Conservation (phyloP, 2,888 invertebrate genomes). For the Poecilus cupreus region DNA sequence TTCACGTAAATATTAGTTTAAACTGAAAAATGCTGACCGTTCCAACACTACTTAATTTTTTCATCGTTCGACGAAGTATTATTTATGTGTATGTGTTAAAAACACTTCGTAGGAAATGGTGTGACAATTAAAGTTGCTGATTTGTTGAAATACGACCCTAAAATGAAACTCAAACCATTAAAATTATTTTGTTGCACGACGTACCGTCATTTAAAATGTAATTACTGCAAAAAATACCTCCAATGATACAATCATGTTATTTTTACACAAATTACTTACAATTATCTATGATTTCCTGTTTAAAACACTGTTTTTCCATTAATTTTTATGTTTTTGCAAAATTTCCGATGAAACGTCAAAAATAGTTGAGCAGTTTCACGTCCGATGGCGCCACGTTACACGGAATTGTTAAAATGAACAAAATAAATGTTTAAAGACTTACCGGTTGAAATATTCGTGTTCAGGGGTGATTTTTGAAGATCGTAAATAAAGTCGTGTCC, state of each 20-base stretch:
- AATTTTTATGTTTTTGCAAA: neutral
- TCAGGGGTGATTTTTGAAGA: constrained; percentile 33
- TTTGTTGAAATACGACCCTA: neutral
- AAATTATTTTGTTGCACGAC: too few species aligned
- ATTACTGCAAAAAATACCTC: neutral
- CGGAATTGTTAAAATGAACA: neutral
- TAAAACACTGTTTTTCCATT: neutral
- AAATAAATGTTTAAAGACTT: neutral
- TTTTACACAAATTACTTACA: neutral
- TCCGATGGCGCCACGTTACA: too few species aligned
- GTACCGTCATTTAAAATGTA: too few species aligned
- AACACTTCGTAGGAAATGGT: neutral
- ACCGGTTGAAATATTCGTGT: neutral
- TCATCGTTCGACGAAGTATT: too few species aligned
- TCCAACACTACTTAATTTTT: neutral
- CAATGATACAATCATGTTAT: neutral
- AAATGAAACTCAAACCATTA: neutral
- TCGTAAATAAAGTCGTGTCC: constrained; percentile 77
- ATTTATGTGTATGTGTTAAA: too few species aligned
- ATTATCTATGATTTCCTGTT: neutral
- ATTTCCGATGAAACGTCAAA: too few species aligned
- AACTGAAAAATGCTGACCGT: neutral
- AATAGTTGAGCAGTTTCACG: too few species aligned
- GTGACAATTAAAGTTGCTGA: neutral
- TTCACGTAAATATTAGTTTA: neutral